These are phyloP conservation scores for Phengaris alcon DNA, from an alignment of 2,888 invertebrate species.

Conservation along the genomic window DNA sequence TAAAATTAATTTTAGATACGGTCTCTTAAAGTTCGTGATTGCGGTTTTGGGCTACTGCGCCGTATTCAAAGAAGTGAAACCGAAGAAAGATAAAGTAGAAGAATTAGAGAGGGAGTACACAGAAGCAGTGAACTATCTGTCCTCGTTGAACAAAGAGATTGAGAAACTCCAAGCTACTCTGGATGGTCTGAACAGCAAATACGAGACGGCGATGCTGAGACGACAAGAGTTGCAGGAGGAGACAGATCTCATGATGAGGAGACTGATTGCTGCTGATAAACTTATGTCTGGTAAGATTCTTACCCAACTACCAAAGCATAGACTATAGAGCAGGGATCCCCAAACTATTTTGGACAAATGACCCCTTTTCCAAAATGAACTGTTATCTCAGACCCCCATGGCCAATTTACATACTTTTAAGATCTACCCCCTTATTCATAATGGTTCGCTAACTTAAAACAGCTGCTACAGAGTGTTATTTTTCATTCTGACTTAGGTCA, in stretches of 20 bases:
- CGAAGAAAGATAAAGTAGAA: slow-evolving; percentile 90
- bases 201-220: slow-evolving; percentile 85
- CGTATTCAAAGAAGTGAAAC: slow-evolving; percentile 91
- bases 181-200: slow-evolving; percentile 84
- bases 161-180: slow-evolving; percentile 84
- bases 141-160: slow-evolving; percentile 87
- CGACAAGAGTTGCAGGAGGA: slow-evolving; percentile 87
- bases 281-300: slow-evolving; percentile 83
- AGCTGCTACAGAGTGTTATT: too few species aligned
- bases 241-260: slow-evolving; percentile 88
- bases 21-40: slow-evolving; percentile 89
- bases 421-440: too few species aligned
- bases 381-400: too few species aligned
- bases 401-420: too few species aligned
- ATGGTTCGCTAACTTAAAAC: too few species aligned
- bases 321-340: too few species aligned
- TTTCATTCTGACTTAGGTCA: too few species aligned
- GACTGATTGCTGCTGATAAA: slow-evolving; percentile 91
- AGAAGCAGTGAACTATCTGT: slow-evolving; percentile 76
- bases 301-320: too few species aligned
- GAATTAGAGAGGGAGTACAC: slow-evolving; percentile 86
- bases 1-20: slow-evolving; percentile 68
- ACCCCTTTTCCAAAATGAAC: too few species aligned
- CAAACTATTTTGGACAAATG: too few species aligned
- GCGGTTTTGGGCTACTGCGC: slow-evolving; percentile 95